Base-by-base conservation (phyloP, 2,113 vertebrate species). In the Gopherus flavomarginatus region DNA sequence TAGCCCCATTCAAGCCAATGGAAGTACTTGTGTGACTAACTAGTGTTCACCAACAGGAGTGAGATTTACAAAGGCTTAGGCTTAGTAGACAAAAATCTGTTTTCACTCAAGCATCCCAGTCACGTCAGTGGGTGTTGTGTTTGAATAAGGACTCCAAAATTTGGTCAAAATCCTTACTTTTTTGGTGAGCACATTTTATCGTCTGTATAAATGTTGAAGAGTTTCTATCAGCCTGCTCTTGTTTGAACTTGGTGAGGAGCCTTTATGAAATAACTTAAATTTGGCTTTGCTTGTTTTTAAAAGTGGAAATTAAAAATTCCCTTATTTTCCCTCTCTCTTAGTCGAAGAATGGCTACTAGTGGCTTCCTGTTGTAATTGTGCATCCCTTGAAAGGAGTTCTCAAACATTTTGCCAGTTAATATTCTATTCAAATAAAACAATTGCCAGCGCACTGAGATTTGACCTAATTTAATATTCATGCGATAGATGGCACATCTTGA, bases 401-500 rank as follows among this genome's bases (percentile, higher is more conserved):
- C 91, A 80, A 95, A 95, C 75, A 16, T 96, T 95, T 96, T 97
- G 96, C 92, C 94, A 96, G 93, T 93, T 97, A 95, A 94, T 97
- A 96, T 93, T 96, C 90, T 42, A 2, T 97, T 97, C 90, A 94
- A 96, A 96, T 97, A 97, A 97, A 97, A 97, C 97, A 97, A 97
- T 97, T 96, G 93, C 89, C 96, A 10, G 24, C 96, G 92, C 94
- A 94, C 96, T 96, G 97, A 97, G 96, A 97, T 93, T 96, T 97
- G 97, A 97, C 96, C 96, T 83, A 97, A 96, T 96, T 97, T 96
- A 97, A 97, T 97, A 95, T 96, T 97, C 96, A 59, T 97, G 94
- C 97, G 96, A 95, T 95, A 97, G 92, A 96, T 97, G 95, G 95
- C 95, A 97, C 96, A 65, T 97, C 97, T 95, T 97, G 97, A 97